Conservation (phyloP, 1,140 invertebrate species). For the Apis laboriosa region DNA sequence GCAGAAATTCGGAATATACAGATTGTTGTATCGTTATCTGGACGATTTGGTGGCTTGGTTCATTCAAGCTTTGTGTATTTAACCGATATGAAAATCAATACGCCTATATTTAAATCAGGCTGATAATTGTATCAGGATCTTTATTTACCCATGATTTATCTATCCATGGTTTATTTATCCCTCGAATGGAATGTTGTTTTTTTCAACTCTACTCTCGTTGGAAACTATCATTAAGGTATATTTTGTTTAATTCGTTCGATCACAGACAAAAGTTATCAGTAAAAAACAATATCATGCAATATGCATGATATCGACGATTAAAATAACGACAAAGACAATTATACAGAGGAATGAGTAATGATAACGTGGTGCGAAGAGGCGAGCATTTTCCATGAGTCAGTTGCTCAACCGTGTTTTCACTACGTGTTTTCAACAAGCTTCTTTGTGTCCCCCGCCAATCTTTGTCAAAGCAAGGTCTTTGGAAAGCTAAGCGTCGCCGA, state of each 20-base stretch:
- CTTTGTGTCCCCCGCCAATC: not conserved
- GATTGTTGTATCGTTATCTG: not conserved
- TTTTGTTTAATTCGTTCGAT: not conserved
- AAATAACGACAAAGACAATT: conserved; percentile 47
- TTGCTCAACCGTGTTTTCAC: conserved; percentile 4
- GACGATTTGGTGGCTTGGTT: not conserved
- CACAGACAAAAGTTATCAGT: not conserved
- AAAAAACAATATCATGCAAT: not conserved
- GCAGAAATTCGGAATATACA: no score
- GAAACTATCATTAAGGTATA: not conserved
- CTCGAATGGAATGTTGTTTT: not conserved
- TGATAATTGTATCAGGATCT: conserved; percentile 1
- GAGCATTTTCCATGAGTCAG: conserved; percentile 60
- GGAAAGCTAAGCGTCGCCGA: not conserved
- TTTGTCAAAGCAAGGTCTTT: not conserved
- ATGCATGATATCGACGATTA: not conserved
- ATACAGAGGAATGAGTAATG: conserved; percentile 33
- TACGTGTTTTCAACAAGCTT: not conserved
- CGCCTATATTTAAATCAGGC: not conserved
- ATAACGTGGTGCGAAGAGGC: conserved; percentile 34
- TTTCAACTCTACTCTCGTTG: not conserved
- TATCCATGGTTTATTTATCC: conserved; percentile 18
- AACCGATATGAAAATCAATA: not conserved
- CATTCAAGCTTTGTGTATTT: not conserved
- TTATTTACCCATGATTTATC: not conserved